Evolutionary conservation across 2,888 invertebrate genomes (phyloP), one percentile per base, ranked within the genome.

Genomic region (Steinernema carpocapsae): DNA sequence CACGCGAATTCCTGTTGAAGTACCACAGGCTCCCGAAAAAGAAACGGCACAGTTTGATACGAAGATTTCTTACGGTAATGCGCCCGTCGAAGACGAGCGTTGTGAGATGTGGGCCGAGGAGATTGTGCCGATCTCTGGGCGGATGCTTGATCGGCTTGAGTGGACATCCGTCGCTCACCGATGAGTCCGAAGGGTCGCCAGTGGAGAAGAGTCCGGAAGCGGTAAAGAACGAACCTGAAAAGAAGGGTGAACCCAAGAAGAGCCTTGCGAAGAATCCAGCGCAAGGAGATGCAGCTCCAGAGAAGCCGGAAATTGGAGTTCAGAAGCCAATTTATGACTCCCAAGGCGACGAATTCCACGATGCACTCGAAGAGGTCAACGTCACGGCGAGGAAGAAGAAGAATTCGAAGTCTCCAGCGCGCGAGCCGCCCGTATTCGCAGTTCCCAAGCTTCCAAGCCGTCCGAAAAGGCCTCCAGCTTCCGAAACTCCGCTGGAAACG

Each of bases 1-100:
- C 78, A 0, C 64, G 29, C 22, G 32, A 64, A n/a, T 64, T 64
- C 32, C 64, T 64, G 12, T 7, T n/a, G 64, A 64, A 64, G 37
- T 64, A 64, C 26, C 32, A 32, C 32, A 29, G 29, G 64, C 17
- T 64, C 17, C 64, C 64, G 19, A 64, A 64, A 32, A 37, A 32
- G 64, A 64, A 32, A 17, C 29, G 64, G 3, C 29, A 29, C 10
- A 64, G 37, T 32, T 17, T 64, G 17, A 26, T 64, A 29, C 64
- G 37, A 32, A 64, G 64, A n/a, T 64, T 64, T 32, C 14, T 29
- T 4, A 12, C 14, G 7, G 64, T 64, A 17, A 17, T 64, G 17
- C 14, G 12, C 17, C 64, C 64, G 17, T 32, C 64, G 12, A 64
- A 64, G 37, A 10, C 29, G 37, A n/a, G 6, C 37, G 29, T 32